phyloP scores from a whole-genome alignment of 64 coral and sea anemone genomes.

The Platygyra sinensis region DNA sequence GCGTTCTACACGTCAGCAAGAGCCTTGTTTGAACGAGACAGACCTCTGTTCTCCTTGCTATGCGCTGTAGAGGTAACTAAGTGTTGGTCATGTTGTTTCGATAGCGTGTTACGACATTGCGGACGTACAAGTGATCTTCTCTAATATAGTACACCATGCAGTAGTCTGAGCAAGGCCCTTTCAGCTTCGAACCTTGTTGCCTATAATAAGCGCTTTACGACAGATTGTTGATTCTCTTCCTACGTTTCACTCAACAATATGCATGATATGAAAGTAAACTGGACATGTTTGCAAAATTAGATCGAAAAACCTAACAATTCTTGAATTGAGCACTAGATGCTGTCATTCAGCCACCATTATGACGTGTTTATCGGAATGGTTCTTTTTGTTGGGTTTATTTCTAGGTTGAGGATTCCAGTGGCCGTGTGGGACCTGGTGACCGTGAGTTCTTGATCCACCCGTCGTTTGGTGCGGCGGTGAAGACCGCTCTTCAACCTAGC shows the following conservation, averaged over 20 bases:
- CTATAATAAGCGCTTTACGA: too few species aligned
- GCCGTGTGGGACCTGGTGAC: constrained; percentile 83
- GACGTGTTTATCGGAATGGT: neutral
- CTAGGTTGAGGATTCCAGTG: constrained; percentile 93
- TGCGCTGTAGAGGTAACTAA: constrained; percentile 85
- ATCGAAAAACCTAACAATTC: too few species aligned
- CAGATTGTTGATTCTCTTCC: too few species aligned
- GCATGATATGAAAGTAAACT: too few species aligned
- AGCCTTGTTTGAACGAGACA: constrained; percentile 87
- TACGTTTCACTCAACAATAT: too few species aligned
- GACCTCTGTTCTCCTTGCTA: constrained; percentile 79
- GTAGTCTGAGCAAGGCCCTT: too few species aligned
- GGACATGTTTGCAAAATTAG: too few species aligned
- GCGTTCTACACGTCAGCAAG: constrained; percentile 89
- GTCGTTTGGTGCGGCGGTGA: constrained; percentile 85
- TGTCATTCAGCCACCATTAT: neutral
- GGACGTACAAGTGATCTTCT: too few species aligned
- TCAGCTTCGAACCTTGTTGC: too few species aligned
- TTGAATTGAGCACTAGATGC: too few species aligned
- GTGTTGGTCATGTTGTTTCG: neutral
- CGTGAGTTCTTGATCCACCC: constrained; percentile 96
- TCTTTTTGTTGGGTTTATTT: neutral
- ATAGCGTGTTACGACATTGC: too few species aligned
- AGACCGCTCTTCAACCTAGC: constrained; percentile 72
- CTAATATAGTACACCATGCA: too few species aligned